Conservation (phyloP, 1,140 invertebrate genomes). For the Heterodera schachtii region DNA sequence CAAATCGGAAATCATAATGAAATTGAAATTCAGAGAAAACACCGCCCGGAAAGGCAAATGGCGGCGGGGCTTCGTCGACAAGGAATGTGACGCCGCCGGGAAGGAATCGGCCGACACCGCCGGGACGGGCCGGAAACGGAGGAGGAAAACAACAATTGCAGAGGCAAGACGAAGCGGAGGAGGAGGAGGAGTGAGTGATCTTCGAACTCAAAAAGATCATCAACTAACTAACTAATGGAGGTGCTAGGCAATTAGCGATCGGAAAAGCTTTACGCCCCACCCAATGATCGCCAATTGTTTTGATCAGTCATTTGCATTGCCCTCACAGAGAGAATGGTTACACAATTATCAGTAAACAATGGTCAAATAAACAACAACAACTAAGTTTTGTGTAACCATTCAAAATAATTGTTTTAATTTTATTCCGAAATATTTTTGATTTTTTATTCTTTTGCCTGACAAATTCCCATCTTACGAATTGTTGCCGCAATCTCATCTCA, state of each 20-base stretch:
- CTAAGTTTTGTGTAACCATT: not conserved
- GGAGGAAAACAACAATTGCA: not conserved
- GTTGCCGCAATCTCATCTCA: conserved; percentile 1
- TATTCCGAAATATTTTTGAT: not conserved
- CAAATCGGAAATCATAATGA: not conserved
- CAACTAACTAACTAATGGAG: not conserved
- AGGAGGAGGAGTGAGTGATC: not conserved
- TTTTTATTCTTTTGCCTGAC: not conserved
- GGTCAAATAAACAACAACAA: not conserved
- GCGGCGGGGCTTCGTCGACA: not conserved
- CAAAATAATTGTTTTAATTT: not conserved
- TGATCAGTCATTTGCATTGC: not conserved
- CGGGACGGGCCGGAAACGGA: not conserved
- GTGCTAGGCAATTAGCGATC: not conserved
- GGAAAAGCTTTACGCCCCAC: not conserved
- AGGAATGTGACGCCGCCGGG: not conserved
- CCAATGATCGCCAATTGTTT: not conserved
- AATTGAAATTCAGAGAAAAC: not conserved
- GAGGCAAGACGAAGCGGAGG: not conserved
- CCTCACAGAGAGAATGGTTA: not conserved
- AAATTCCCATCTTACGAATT: not conserved
- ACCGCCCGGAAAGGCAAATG: not conserved
- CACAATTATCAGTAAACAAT: not conserved
- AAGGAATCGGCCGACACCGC: not conserved
- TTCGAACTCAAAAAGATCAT: not conserved